Evolutionary conservation across 2,888 invertebrate genomes (phyloP).

Genomic region (Leucoma salicis): DNA sequence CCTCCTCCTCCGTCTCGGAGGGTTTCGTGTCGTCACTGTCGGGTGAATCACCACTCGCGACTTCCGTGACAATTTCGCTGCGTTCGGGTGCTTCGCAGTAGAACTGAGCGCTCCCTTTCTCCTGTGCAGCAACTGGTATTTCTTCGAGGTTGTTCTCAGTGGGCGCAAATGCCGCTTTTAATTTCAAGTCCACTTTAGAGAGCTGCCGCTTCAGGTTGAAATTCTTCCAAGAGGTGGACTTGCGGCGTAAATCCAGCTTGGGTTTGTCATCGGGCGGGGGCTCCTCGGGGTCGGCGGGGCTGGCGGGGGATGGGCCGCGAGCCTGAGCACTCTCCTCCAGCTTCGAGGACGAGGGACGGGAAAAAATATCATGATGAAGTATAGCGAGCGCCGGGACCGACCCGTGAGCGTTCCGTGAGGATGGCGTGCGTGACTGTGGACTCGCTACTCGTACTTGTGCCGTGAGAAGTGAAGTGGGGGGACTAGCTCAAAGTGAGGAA

Average conservation of each 20-base stretch:
- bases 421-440: neutral
- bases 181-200: slow-evolving; percentile 89
- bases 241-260: slow-evolving; percentile 79
- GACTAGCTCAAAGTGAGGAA: slow-evolving; percentile 21
- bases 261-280: slow-evolving; percentile 31
- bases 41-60: slow-evolving; percentile 24
- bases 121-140: slow-evolving; percentile 19
- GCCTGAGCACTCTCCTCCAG: slow-evolving; percentile 54
- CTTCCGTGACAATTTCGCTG: slow-evolving; percentile 35
- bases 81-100: slow-evolving; percentile 50
- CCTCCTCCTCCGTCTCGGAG: slow-evolving; percentile 19
- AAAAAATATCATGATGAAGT: slow-evolving; percentile 60
- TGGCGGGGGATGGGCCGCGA: slow-evolving; percentile 38
- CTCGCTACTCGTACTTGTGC: slow-evolving; percentile 12
- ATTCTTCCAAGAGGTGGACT: slow-evolving; percentile 88
- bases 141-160: slow-evolving; percentile 67
- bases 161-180: slow-evolving; percentile 84
- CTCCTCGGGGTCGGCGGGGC: slow-evolving; percentile 31
- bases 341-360: slow-evolving; percentile 58
- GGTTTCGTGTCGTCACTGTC: slow-evolving; percentile 38
- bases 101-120: slow-evolving; percentile 62
- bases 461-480: too few relatives aligned
- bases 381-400: slow-evolving; percentile 31
- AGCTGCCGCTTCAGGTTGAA: slow-evolving; percentile 92
- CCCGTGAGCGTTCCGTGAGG: slow-evolving; percentile 19